Conservation (phyloP, 2,888 invertebrate genomes). For the Brachycybe producta region DNA sequence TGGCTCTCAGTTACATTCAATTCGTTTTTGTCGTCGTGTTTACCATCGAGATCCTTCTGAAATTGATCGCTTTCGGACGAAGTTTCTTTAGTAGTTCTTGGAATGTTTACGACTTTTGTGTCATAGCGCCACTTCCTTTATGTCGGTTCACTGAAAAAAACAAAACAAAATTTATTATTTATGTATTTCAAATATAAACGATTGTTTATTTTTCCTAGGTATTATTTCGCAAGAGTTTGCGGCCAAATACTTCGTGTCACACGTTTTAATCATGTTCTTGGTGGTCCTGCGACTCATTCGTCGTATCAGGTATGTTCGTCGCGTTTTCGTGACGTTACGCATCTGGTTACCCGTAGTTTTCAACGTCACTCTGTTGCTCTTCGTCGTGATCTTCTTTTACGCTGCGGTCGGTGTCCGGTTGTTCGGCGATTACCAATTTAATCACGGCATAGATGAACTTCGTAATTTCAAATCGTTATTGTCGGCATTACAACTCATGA, state of each 20-base stretch:
- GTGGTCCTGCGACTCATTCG: background rate
- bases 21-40: conserved; percentile 3
- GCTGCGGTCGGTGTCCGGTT: background rate
- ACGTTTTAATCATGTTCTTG: conserved; percentile 1
- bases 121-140: background rate
- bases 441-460: background rate
- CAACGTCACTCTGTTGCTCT: background rate
- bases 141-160: too few species aligned
- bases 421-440: background rate
- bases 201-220: background rate
- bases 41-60: background rate
- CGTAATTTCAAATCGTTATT: conserved; percentile 5
- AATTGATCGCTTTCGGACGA: conserved; percentile 5
- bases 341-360: background rate
- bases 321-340: background rate
- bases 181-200: background rate
- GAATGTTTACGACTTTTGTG: conserved; percentile 1
- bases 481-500: background rate
- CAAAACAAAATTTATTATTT: background rate
- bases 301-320: background rate
- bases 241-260: background rate
- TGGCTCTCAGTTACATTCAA: background rate
- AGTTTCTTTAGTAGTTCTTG: background rate
- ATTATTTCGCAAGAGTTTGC: background rate
- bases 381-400: background rate